These are phyloP conservation scores for Varecia variegata DNA, from an alignment of 2,797 vertebrate genomes.

Conservation along the genomic window DNA sequence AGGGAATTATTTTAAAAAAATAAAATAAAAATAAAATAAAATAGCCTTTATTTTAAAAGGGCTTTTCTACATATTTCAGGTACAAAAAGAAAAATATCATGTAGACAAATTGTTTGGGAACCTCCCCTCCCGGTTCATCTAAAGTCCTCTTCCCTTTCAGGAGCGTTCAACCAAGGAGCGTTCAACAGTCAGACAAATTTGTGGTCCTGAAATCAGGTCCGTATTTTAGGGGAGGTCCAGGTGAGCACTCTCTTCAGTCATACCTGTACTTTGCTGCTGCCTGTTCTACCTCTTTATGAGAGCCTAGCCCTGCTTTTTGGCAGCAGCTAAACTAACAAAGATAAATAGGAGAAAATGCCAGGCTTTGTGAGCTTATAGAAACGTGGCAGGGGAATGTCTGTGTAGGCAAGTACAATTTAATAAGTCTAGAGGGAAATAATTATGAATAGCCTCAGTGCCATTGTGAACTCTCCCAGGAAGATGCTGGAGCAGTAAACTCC, in stretches of 20 bases:
- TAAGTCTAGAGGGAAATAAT: conserved; percentile 14
- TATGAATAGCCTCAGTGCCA: neutral
- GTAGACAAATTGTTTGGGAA: neutral
- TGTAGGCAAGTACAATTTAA: neutral
- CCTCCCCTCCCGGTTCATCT: neutral
- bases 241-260: neutral
- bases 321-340: conserved; percentile 19
- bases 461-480: neutral
- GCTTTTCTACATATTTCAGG: neutral
- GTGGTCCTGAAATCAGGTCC: neutral
- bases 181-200: neutral
- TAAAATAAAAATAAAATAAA: too few relatives aligned
- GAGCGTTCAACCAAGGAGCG: neutral
- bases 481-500: neutral
- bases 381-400: neutral
- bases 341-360: neutral
- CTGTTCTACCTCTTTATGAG: neutral
- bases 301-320: neutral
- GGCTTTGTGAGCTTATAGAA: neutral
- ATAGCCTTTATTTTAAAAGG: neutral
- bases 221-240: neutral
- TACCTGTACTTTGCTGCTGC: neutral
- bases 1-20: too few relatives aligned
- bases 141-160: neutral
- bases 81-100: neutral